These are phyloP conservation scores for Crotalus tigris DNA, from an alignment of 2,113 vertebrate species.

Conservation along the genomic window DNA sequence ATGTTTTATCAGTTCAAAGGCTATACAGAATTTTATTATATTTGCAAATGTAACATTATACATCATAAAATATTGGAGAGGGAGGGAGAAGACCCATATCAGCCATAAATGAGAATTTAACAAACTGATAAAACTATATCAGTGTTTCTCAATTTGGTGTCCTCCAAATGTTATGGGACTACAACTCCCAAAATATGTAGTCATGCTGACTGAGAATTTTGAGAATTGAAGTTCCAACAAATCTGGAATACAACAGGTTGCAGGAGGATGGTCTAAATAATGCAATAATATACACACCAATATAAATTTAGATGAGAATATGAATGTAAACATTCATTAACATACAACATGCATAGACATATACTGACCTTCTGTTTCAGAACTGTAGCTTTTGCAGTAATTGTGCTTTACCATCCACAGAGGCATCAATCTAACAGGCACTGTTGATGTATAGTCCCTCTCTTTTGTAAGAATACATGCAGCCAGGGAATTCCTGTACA, in stretches of 20 bases:
- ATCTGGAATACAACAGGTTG: neutral
- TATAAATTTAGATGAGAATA: conserved; percentile 68
- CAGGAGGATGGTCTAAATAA: conserved; percentile 28
- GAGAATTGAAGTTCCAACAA: neutral
- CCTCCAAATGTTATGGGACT: neutral
- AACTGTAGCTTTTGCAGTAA: conserved; percentile 56
- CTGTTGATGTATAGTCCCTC: neutral
- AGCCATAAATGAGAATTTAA: conserved; percentile 79
- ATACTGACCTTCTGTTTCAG: conserved; percentile 69
- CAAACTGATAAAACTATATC: conserved; percentile 71
- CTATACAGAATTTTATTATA: conserved; percentile 78
- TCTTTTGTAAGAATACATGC: neutral
- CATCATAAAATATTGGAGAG: conserved; percentile 74
- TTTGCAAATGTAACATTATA: conserved; percentile 81
- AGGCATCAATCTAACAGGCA: neutral
- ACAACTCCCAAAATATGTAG: neutral
- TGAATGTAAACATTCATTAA: conserved; percentile 77
- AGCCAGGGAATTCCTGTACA: neutral
- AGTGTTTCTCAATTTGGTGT: neutral
- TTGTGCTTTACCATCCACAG: conserved; percentile 71
- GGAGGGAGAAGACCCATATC: conserved; percentile 59
- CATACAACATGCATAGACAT: conserved; percentile 80
- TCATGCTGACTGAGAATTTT: neutral
- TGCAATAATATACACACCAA: conserved; percentile 72
- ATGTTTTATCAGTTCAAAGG: conserved; percentile 74